These are phyloP conservation scores for Fistularia tabacaria DNA, from an alignment of 2,797 vertebrate species.

Conservation along the genomic window DNA sequence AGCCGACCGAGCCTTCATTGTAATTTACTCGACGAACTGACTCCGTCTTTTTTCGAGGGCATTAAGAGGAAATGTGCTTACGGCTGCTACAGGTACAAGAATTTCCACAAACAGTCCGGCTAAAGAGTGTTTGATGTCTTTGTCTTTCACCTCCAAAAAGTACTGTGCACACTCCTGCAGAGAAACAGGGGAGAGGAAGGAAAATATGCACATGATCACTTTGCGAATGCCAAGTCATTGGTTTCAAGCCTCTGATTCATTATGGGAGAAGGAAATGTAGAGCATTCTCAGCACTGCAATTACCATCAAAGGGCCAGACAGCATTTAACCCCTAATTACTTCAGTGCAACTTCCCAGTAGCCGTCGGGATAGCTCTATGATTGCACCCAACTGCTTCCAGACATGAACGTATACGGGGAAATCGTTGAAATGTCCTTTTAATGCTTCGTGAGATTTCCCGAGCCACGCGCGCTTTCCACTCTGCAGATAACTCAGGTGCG, in stretches of 20 bases:
- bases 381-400: slow-evolving; percentile 23
- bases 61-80: slow-evolving; percentile 75
- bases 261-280: slow-evolving; percentile 19
- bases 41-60: background rate
- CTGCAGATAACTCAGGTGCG: slow-evolving; percentile 1
- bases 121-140: slow-evolving; percentile 97
- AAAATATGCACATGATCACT: slow-evolving; percentile 3
- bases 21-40: too few relatives aligned
- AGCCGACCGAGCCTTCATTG: too few relatives aligned
- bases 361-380: slow-evolving; percentile 1
- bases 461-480: background rate
- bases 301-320: slow-evolving; percentile 19
- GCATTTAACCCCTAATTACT: slow-evolving; percentile 27
- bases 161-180: slow-evolving; percentile 96
- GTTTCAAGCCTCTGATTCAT: slow-evolving; percentile 3
- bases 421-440: background rate
- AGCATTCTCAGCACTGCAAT: slow-evolving; percentile 14
- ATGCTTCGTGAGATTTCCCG: background rate
- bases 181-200: slow-evolving; percentile 16
- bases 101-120: slow-evolving; percentile 98
- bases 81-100: slow-evolving; percentile 96
- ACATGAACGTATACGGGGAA: slow-evolving; percentile 3
- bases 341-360: slow-evolving; percentile 8
- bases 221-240: slow-evolving; percentile 2
- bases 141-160: slow-evolving; percentile 99